A percentile compares a stretch with the other conserved stretches of the same genome.
Evolutionary conservation across 2,113 vertebrate genomes (phyloP).

Genomic region (Archocentrus centrarchus): DNA sequence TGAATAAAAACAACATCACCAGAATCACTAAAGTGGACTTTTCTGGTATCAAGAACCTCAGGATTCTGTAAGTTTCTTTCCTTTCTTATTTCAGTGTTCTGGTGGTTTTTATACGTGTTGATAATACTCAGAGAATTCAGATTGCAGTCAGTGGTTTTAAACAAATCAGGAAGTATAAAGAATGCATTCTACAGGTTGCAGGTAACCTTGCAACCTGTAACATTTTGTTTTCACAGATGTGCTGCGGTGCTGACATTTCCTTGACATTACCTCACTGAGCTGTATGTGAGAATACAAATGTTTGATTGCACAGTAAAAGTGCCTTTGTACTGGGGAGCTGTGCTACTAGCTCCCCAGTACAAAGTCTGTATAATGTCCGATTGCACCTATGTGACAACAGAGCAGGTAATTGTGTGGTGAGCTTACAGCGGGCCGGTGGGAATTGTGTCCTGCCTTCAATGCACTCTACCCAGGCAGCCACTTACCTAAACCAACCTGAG

Average conservation of each 20-base stretch:
- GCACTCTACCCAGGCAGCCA: neutral
- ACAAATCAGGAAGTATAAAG: neutral
- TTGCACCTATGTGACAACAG: neutral
- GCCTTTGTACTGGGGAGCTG: accelerated
- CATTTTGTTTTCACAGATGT: neutral
- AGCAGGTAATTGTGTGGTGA: neutral
- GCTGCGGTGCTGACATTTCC: neutral
- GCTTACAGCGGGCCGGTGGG: neutral
- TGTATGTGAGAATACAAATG: neutral
- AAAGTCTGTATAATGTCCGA: neutral
- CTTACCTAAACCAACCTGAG: neutral
- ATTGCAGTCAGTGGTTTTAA: neutral
- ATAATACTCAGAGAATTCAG: too few relatives aligned
- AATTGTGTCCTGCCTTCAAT: neutral
- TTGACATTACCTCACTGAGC: neutral
- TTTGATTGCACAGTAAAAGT: neutral
- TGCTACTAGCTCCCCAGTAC: neutral
- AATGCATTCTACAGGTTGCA: neutral
- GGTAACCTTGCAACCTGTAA: neutral
- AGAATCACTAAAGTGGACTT: slow-evolving; percentile 96
- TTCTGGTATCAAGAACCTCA: slow-evolving; percentile 92
- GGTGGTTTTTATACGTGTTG: neutral
- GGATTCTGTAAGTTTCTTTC: slow-evolving; percentile 90
- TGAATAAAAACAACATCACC: slow-evolving; percentile 98
- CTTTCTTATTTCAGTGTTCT: neutral